phyloP scores from a whole-genome alignment of 2,113 vertebrate genomes.

The Larimichthys polyactis region DNA sequence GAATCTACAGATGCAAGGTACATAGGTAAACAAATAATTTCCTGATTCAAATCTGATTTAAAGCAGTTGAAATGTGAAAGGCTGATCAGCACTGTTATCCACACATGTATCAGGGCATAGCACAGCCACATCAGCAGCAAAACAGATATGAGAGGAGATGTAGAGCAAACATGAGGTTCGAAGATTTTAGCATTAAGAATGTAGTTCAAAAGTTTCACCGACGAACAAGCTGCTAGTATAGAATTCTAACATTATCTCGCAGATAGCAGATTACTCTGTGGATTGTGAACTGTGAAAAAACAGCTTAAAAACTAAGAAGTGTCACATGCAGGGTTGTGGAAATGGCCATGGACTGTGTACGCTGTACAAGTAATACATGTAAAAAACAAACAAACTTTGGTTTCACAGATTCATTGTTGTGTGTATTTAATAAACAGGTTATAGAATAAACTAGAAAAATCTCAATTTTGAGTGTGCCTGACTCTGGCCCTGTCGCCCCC shows the following conservation, averaged over 20 bases:
- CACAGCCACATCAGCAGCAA: constrained; percentile 2
- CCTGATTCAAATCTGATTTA: neutral
- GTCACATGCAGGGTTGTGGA: neutral
- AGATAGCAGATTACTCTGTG: neutral
- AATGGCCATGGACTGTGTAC: neutral
- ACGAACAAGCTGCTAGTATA: constrained; percentile 19
- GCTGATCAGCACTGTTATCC: neutral
- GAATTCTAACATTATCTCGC: constrained; percentile 16
- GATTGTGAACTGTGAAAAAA: constrained; percentile 21
- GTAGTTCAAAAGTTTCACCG: neutral
- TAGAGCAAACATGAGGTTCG: neutral
- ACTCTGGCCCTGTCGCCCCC: too few relatives aligned
- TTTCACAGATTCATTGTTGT: neutral
- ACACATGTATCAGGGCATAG: constrained; percentile 1
- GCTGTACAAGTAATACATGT: neutral
- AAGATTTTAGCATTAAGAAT: neutral
- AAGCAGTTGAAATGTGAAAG: neutral
- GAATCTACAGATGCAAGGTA: neutral
- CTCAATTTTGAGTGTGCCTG: too few relatives aligned
- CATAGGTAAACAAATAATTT: neutral
- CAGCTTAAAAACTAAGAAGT: constrained; percentile 5
- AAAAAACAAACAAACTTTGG: neutral
- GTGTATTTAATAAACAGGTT: neutral
- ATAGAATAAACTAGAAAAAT: neutral
- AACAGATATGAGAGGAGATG: neutral